Conservation (phyloP, 2,797 vertebrate genomes). For the Astyanax mexicanus region DNA sequence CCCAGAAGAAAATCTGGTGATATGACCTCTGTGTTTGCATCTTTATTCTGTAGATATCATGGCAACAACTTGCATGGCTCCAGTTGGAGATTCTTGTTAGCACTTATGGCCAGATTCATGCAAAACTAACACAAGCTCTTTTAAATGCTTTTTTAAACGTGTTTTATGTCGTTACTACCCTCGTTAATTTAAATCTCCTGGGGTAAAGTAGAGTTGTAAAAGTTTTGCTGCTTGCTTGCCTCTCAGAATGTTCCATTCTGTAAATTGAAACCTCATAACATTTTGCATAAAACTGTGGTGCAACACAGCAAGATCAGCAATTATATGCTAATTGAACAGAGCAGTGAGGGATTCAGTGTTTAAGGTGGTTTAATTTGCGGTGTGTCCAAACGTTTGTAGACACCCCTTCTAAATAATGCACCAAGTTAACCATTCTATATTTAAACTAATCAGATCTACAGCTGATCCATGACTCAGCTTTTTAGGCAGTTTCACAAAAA, state of each 20-base stretch:
- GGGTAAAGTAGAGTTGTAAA: conserved; percentile 24
- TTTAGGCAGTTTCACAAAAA: no score
- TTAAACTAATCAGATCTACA: no score
- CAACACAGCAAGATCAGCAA: conserved; percentile 39
- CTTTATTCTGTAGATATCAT: no score
- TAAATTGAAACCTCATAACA: conserved; percentile 36
- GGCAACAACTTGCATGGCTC: conserved; percentile 40
- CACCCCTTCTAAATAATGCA: no score
- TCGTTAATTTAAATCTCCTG: conserved; percentile 38
- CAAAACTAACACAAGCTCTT: conserved; percentile 41
- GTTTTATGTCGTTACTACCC: conserved; percentile 48
- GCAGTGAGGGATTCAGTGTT: conserved; percentile 39
- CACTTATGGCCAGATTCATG: conserved; percentile 15
- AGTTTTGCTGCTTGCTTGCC: conserved; percentile 31
- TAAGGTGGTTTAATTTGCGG: conserved; percentile 34
- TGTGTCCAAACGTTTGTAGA: no score
- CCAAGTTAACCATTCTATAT: neutral
- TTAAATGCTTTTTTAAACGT: conserved; percentile 43
- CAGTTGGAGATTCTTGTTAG: conserved; percentile 30
- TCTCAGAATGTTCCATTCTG: conserved; percentile 32
- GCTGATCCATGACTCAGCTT: no score
- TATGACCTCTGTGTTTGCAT: no score
- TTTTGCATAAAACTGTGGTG: conserved; percentile 39
- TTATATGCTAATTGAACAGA: conserved; percentile 37
- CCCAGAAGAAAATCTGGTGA: no score